Evolutionary conservation across 2,888 invertebrate species (phyloP).

Genomic region (Hemithea aestivaria): DNA sequence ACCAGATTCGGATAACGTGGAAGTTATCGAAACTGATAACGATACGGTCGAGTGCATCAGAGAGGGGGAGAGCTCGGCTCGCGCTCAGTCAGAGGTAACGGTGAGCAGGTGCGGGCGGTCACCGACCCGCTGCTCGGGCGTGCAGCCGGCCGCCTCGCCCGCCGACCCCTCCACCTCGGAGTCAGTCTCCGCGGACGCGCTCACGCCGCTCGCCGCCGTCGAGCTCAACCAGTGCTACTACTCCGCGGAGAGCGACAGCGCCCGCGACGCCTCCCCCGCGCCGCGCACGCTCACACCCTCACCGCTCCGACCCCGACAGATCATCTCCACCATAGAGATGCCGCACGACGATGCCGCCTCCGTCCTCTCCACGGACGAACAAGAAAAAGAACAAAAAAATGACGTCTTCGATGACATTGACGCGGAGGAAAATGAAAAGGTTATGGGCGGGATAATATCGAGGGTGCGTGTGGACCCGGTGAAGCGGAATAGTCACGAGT

Average conservation of each 20-base stretch:
- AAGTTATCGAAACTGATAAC: slow-evolving; percentile 68
- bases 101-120: slow-evolving; percentile 71
- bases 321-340: slow-evolving; percentile 42
- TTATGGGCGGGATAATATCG: slow-evolving; percentile 66
- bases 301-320: slow-evolving; percentile 30
- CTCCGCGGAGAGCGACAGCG: slow-evolving; percentile 80
- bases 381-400: slow-evolving; percentile 63
- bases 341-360: slow-evolving; percentile 61
- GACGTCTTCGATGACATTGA: slow-evolving; percentile 64
- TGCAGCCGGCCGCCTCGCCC: slow-evolving; percentile 51
- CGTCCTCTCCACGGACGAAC: slow-evolving; percentile 46
- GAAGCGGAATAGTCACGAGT: slow-evolving; percentile 55
- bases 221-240: slow-evolving; percentile 82
- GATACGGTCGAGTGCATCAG: slow-evolving; percentile 70
- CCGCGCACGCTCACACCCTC: slow-evolving; percentile 52
- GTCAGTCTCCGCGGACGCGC: slow-evolving; percentile 87
- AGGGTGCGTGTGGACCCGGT: slow-evolving; percentile 47
- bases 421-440: slow-evolving; percentile 62
- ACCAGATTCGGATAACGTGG: slow-evolving; percentile 71
- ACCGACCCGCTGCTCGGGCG: slow-evolving; percentile 66
- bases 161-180: slow-evolving; percentile 83
- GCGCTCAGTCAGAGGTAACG: slow-evolving; percentile 68
- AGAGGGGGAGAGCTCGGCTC: slow-evolving; percentile 50
- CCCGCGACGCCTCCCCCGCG: slow-evolving; percentile 60
- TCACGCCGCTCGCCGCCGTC: slow-evolving; percentile 78